Evolutionary conservation across 2,797 vertebrate genomes (phyloP).

Genomic region (Macropus fuliginosus): DNA sequence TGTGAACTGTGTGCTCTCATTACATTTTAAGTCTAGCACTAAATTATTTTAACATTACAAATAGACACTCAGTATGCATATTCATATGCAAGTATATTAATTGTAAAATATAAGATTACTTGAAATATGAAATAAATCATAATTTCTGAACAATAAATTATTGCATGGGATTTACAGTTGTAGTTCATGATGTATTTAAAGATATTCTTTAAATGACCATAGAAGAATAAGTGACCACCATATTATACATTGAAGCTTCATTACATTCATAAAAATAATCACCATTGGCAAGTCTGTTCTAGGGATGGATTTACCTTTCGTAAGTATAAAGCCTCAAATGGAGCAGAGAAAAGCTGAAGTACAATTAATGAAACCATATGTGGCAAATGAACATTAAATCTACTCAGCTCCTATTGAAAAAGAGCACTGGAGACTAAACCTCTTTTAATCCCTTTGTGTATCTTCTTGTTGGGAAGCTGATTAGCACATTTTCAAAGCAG

Average conservation of each 20-base stretch:
- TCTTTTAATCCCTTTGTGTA: constrained; percentile 35
- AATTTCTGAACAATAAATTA: constrained; percentile 37
- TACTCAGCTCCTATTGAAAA: constrained; percentile 38
- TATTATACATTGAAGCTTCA: constrained; percentile 24
- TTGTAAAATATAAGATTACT: constrained; percentile 36
- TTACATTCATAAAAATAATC: background rate
- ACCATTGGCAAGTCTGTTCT: background rate
- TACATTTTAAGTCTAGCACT: constrained; percentile 3
- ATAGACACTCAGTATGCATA: constrained; percentile 40
- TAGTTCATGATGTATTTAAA: constrained; percentile 30
- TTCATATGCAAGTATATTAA: constrained; percentile 39
- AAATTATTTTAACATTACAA: constrained; percentile 9
- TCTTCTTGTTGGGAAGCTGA: constrained; percentile 32
- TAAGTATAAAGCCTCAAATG: constrained; percentile 26
- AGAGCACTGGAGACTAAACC: constrained; percentile 37
- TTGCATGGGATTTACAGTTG: constrained; percentile 22
- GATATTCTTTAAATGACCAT: constrained; percentile 17
- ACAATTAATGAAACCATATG: constrained; percentile 23
- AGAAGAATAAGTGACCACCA: background rate
- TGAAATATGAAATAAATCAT: constrained; percentile 35
- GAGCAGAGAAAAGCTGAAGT: constrained; percentile 48
- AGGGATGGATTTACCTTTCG: constrained; percentile 11
- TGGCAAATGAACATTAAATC: constrained; percentile 40
- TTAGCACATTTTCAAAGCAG: constrained; percentile 52
- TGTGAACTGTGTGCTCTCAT: constrained; percentile 21